Conservation (phyloP, 2,888 invertebrate species). For the Carterocephalus palaemon region DNA sequence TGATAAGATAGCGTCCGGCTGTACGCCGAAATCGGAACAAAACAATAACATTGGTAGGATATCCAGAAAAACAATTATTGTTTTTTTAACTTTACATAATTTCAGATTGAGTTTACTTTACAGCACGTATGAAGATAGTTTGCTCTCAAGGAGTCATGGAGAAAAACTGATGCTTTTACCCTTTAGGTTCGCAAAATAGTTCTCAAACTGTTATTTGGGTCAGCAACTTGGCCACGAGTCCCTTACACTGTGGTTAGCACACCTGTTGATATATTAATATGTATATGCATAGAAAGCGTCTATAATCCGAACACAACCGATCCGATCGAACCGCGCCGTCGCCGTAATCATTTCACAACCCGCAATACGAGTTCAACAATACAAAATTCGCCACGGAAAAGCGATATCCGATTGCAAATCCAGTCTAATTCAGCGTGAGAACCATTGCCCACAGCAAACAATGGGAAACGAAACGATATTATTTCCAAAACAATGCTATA, state of each 20-base stretch:
- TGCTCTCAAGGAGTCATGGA: too few species aligned
- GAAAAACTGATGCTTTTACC: too few species aligned
- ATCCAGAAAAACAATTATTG: too few species aligned
- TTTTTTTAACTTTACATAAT: too few species aligned
- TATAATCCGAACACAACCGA: conserved; percentile 10
- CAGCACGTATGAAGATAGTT: too few species aligned
- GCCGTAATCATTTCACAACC: conserved; percentile 31
- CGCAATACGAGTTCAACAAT: conserved; percentile 37
- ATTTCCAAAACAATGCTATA: conserved; percentile 17
- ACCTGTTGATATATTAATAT: conserved; percentile 48
- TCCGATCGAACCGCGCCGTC: conserved; percentile 37
- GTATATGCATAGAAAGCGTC: conserved; percentile 8
- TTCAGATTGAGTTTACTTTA: too few species aligned
- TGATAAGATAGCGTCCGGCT: background rate
- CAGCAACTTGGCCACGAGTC: too few species aligned
- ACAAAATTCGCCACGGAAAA: conserved; percentile 44
- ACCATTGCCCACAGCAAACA: conserved; percentile 38
- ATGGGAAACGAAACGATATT: conserved; percentile 10
- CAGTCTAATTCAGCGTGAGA: conserved; percentile 44
- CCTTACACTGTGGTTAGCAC: too few species aligned
- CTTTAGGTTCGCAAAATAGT: too few species aligned
- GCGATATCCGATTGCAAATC: conserved; percentile 39
- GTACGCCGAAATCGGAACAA: background rate
- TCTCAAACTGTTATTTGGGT: too few species aligned
- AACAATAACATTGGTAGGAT: conserved; percentile 29